phyloP scores from a whole-genome alignment of 1,140 invertebrate genomes.

The Brachionus manjavacas region DNA sequence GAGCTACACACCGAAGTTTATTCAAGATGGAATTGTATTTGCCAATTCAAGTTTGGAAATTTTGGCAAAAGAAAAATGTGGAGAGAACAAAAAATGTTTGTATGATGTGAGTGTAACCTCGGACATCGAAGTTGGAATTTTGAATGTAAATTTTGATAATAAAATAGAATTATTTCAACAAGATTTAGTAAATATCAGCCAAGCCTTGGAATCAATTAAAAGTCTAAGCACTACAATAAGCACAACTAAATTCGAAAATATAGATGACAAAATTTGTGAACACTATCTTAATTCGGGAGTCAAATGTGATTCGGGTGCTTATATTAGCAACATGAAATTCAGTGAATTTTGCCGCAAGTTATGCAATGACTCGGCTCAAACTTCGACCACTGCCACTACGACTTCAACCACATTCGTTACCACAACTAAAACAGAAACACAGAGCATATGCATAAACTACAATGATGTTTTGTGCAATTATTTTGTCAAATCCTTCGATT shows the following conservation, averaged over 20 bases:
- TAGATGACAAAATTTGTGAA: background rate
- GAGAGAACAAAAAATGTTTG: background rate
- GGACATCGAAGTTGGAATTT: background rate
- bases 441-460: background rate
- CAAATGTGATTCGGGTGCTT: background rate
- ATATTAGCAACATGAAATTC: background rate
- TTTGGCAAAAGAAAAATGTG: constrained; percentile 11
- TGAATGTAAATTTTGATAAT: background rate
- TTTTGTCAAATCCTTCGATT: background rate
- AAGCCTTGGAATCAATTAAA: background rate
- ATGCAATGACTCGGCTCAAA: background rate
- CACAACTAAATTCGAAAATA: background rate
- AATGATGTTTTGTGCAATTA: background rate
- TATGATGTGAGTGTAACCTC: background rate
- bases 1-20: background rate
- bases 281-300: background rate
- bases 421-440: background rate
- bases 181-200: background rate
- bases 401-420: background rate
- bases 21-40: background rate
- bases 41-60: background rate
- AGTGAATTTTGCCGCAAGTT: background rate
- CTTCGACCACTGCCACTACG: background rate
- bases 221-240: background rate
- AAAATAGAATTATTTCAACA: background rate